A percentile compares a stretch with the other conserved stretches of the same genome.
These are phyloP conservation scores for Hirtodrosophila trivittata DNA, from an alignment of 2,888 invertebrate species.

Conservation along the genomic window DNA sequence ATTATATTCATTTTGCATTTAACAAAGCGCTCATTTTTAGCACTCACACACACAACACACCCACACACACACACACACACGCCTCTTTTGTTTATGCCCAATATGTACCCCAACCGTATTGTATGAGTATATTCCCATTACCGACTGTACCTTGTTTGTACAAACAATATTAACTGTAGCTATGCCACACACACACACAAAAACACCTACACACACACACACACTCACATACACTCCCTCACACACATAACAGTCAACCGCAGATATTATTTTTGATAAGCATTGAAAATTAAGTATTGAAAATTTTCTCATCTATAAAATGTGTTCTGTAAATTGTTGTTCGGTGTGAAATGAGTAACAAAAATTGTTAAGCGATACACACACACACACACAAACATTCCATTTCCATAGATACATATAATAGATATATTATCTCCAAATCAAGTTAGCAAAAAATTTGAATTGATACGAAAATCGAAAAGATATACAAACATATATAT, in stretches of 20 bases:
- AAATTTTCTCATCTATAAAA: constrained; percentile 35
- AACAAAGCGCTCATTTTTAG: constrained; percentile 54
- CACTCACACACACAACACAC: constrained; percentile 14
- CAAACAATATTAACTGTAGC: constrained; percentile 57
- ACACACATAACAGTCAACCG: constrained; percentile 20
- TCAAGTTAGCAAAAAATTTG: constrained; percentile 38
- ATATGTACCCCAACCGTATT: constrained; percentile 50
- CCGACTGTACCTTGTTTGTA: constrained; percentile 72
- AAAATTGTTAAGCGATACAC: constrained; percentile 49
- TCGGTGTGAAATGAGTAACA: constrained; percentile 40
- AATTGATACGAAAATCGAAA: constrained; percentile 28
- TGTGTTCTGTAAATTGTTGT: constrained; percentile 62
- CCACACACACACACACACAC: constrained; percentile 9
- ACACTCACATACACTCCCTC: constrained; percentile 15
- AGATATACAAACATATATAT: constrained; percentile 22
- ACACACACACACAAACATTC: constrained; percentile 41
- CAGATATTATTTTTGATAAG: constrained; percentile 58
- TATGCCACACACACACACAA: constrained; percentile 37
- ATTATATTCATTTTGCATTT: constrained; percentile 79
- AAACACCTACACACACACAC: constrained; percentile 10
- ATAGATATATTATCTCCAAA: constrained; percentile 10
- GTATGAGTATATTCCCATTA: constrained; percentile 53
- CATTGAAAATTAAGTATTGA: constrained; percentile 39
- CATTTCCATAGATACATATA: constrained; percentile 34
- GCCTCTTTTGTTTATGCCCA: constrained; percentile 31